Base-by-base conservation (phyloP, 1,140 invertebrate species). In the Drosophila sp. region DNA sequence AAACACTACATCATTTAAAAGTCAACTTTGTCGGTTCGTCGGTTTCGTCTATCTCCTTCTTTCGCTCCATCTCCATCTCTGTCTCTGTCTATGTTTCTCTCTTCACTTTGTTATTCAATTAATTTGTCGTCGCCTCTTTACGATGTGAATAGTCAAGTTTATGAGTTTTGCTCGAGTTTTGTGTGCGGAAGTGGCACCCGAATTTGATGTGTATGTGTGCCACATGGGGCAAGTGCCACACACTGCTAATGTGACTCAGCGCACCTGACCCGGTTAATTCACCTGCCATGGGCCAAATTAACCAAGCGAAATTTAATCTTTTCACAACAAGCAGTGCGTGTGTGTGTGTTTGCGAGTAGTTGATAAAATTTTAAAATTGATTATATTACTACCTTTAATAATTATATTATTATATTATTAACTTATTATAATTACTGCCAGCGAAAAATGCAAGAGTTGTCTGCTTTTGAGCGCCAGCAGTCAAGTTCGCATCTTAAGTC, bases 401-500 rank as follows among this genome's bases (percentile, higher is more conserved):
- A 18, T 48, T 32, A 25, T 4, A 25, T 14, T 36, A 36, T 38
- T 29, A 29, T n/a, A n/a, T n/a, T n/a, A n/a, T n/a, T n/a, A n/a
- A n/a, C n/a, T n/a, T n/a, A n/a, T n/a, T n/a, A n/a, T n/a, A n/a
- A n/a, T n/a, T n/a, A 50, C 7, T 13, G 13, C 1, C 45, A 6
- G 21, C 2, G 14, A 7, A 36, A 43, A 45, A 29, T 7, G 27
- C 4, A 53, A 27, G 8, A 46, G 46, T 51, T 69, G 65, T 27
- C 34, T 61, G 16, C 38, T 51, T 51, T 21, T 11, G 16, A 16
- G 62, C 40, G 18, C 3, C 0, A 4, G 7, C 21, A 11, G 7
- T 4, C 14, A 61, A 80, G 81, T 84, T 84, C 57, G 81, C 75
- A 53, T 41, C 78, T 56, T 58, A 62, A 84, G 74, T 86, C 82